Percentiles rank a stretch among this genome's conserved stretches.
These are phyloP conservation scores for Heteromormyrus szaboi DNA, from an alignment of 2,797 vertebrate species.

Conservation along the genomic window DNA sequence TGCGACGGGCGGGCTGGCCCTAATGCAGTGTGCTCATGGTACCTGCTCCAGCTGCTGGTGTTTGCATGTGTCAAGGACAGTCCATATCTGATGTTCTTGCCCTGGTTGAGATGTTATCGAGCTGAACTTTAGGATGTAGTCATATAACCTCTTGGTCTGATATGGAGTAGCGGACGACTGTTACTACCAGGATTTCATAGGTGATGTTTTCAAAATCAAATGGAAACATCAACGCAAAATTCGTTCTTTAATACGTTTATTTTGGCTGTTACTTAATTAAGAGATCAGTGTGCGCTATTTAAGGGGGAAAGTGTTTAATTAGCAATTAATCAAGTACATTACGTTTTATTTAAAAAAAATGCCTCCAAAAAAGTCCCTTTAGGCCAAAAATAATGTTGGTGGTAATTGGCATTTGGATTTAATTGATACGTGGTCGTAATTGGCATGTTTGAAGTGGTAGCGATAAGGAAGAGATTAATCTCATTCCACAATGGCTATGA, in stretches of 20 bases:
- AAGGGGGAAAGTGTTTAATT: conserved; percentile 37
- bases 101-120: background rate
- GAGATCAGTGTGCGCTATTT: conserved; percentile 31
- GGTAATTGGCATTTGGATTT: conserved; percentile 29
- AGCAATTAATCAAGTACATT: conserved; percentile 41
- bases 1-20: background rate
- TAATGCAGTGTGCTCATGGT: background rate
- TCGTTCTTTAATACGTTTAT: background rate
- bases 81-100: background rate
- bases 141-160: background rate
- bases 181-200: background rate
- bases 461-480: conserved; percentile 28
- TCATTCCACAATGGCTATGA: conserved; percentile 14
- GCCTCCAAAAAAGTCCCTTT: conserved; percentile 25
- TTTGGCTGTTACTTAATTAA: conserved; percentile 30
- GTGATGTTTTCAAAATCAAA: background rate
- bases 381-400: conserved; percentile 31
- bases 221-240: background rate
- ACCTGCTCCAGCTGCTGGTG: background rate
- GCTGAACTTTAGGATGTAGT: background rate
- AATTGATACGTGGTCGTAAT: conserved; percentile 39
- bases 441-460: conserved; percentile 32
- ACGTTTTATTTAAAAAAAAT: conserved; percentile 39
- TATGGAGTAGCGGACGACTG: background rate
- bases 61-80: background rate